These are phyloP conservation scores for Chrysoperla carnea DNA, from an alignment of 1,140 invertebrate genomes.

Conservation along the genomic window DNA sequence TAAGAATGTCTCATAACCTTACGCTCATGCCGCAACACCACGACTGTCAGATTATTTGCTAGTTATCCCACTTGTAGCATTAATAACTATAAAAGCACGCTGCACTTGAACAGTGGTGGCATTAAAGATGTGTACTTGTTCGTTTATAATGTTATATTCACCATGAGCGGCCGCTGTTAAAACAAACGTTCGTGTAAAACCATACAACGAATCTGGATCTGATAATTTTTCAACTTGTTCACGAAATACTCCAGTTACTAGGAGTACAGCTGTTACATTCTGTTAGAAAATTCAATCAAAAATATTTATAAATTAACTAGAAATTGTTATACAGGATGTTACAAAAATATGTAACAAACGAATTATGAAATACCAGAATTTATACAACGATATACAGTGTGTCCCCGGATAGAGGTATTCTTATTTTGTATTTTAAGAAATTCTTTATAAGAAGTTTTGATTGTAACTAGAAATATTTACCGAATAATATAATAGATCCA, in stretches of 20 bases:
- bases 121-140: conserved; percentile 57
- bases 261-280: conserved; percentile 44
- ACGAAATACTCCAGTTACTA: conserved; percentile 59
- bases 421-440: no score
- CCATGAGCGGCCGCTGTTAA: conserved; percentile 48
- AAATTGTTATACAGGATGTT: neutral
- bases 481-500: conserved; percentile 55
- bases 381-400: no score
- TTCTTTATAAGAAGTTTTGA: no score
- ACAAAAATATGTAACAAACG: no score
- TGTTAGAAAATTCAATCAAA: conserved; percentile 18
- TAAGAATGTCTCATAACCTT: no score
- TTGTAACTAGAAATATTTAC: no score
- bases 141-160: conserved; percentile 64
- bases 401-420: no score
- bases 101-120: conserved; percentile 44
- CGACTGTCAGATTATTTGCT: no score
- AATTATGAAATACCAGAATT: no score
- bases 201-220: conserved; percentile 12
- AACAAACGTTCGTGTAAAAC: conserved; percentile 57
- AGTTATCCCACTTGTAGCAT: no score
- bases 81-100: conserved; percentile 14
- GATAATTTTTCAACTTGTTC: conserved; percentile 25
- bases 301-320: neutral
- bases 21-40: no score